phyloP scores from a whole-genome alignment of 2,888 invertebrate genomes.

The Nephrotoma appendiculata region DNA sequence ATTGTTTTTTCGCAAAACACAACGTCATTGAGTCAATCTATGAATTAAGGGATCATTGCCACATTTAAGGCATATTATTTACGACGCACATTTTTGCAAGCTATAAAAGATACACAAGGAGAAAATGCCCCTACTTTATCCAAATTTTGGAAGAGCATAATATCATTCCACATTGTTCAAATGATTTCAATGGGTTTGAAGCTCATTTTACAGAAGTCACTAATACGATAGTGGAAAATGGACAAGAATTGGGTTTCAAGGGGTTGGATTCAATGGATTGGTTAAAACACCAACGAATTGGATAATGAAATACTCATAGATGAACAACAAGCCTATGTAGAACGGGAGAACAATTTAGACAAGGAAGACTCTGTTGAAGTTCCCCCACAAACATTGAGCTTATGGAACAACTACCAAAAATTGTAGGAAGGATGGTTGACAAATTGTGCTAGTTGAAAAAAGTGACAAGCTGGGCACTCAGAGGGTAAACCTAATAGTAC shows the following conservation, averaged over 20 bases:
- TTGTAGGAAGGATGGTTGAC: not conserved
- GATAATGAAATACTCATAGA: not conserved
- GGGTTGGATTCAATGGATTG: not conserved
- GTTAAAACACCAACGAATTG: not conserved
- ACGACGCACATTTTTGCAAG: not conserved
- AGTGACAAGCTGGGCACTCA: too few relatives aligned
- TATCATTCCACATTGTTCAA: not conserved
- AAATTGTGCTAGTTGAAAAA: too few relatives aligned
- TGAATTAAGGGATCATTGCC: not conserved
- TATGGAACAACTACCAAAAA: not conserved
- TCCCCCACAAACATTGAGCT: not conserved
- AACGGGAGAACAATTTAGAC: not conserved
- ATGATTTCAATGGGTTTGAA: not conserved
- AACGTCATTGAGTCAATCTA: not conserved
- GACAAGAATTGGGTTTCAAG: not conserved
- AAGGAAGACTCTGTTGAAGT: not conserved
- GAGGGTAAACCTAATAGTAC: too few relatives aligned
- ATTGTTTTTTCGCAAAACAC: not conserved
- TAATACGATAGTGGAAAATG: not conserved
- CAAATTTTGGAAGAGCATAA: not conserved
- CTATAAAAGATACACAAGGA: not conserved
- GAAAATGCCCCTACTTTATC: not conserved
- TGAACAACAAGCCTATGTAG: not conserved
- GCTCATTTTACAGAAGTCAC: not conserved
- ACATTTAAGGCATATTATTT: not conserved